These are phyloP conservation scores for Crypturellus undulatus DNA, from an alignment of 2,113 vertebrate species.

Conservation along the genomic window DNA sequence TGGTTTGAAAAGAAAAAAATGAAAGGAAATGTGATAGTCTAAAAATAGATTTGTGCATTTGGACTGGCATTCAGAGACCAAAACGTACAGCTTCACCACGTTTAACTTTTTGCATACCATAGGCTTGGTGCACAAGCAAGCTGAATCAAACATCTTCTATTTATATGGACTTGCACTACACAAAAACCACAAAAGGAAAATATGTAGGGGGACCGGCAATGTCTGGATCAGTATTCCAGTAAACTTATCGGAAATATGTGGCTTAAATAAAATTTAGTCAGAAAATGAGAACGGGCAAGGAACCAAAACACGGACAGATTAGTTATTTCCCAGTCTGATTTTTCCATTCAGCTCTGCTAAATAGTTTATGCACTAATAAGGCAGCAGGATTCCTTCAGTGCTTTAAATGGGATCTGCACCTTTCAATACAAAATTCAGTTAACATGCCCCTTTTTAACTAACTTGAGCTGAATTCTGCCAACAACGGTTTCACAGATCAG, in stretches of 20 bases:
- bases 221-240: neutral
- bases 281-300: neutral
- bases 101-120: neutral
- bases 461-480: neutral
- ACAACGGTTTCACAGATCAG: accelerated
- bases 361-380: neutral
- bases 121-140: neutral
- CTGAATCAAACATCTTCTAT: neutral
- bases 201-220: neutral
- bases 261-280: neutral
- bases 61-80: neutral
- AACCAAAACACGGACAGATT: neutral
- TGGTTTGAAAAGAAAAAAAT: neutral
- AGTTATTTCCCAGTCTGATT: neutral
- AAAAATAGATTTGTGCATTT: slow-evolving; percentile 41
- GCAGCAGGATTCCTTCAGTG: neutral
- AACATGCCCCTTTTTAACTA: neutral
- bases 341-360: neutral
- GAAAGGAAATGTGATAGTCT: slow-evolving; percentile 14
- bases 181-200: neutral
- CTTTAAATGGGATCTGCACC: neutral
- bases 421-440: neutral
- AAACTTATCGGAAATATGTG: neutral
- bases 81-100: neutral
- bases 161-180: neutral